Base-by-base conservation (phyloP, 2,113 vertebrate species). In the Podiceps cristatus region DNA sequence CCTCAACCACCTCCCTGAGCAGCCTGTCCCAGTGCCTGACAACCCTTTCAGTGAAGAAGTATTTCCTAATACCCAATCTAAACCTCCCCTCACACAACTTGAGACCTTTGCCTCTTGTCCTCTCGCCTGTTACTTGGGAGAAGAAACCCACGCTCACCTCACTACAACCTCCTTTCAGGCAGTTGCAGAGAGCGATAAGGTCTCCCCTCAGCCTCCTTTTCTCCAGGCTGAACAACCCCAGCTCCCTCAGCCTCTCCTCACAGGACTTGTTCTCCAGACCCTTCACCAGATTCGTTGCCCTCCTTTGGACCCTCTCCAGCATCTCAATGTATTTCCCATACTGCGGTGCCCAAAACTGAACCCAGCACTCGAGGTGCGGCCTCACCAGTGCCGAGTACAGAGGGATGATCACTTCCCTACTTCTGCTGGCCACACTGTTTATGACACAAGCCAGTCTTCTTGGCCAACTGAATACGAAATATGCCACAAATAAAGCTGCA, bases 331-430 rank as follows among this genome's bases (percentile, higher is more conserved):
- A 12, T 4, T 25, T 66, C n/a, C 35, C 18, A 31, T 6, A 53
- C 31, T 6, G 20, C 81, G 47, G 31, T 7, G 40, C 20, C 5
- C 8, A 67, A 62, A 33, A 31, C 24, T n/a, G 35, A 37, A 58
- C 31, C 33, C 35, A 35, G 9, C 2, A 50, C 5, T 42, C 0
- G 1, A 56, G 50, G 24, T 40, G 24, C 0, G 3, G 13, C 71
- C 18, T 82, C 56, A 44, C 28, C n/a, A 59, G 22, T 8, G 27
- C 20, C 0, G 0, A 55, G 5, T n/a, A 79, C 35, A 66, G 44
- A 13, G 5, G 27, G 1, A 52, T 0, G 0, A 35, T 23, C 60
- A 19, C 25, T 8, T 45, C 17, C 29, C 33, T 58, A 5, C 0
- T 73, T 29, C 27, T 69, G n/a, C 75, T 55, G 49, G 23, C 29